Base-by-base conservation (phyloP, 2,888 invertebrate genomes). In the Meloe dianella region DNA sequence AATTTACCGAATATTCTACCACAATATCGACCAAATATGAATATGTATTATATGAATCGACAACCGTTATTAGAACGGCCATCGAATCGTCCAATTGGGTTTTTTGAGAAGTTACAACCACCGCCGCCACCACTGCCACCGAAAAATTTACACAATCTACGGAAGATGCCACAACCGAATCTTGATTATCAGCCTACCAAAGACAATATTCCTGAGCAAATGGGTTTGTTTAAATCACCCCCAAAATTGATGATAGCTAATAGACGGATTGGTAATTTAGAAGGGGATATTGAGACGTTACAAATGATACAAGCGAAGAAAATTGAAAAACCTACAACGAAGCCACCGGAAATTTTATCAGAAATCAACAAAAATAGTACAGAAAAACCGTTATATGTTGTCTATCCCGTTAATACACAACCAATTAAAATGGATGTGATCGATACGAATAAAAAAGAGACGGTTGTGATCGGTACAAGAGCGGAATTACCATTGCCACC, bases 21-120 rank as follows among this genome's bases (percentile, higher is more conserved):
- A 0, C 91, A 91, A 75, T 91, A 91, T 74, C 85, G 91, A 35
- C 91, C 91, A 0, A 91, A 90, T 74, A 88, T 89, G 1, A 88
- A 89, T 74, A 81, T 70, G 8, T 74, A 76, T 32, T 77, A 77
- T 60, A 70, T 82, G 47, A 76, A 80, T 60, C 70, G 84, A 29
- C 84, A 84, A 73, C 84, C 84, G 12, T 73, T 84, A 35, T 67
- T 84, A 56, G 84, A 84, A 51, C 73, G 84, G 60, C 84, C 84
- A n/a, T 82, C 82, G 3, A 84, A 84, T 68, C 76, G 83, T 66
- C 84, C 84, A 4, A 77, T 84, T 61, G 83, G 80, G 2, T 84
- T 82, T 65, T 84, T 81, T 67, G 84, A 84, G 72, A 84, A 84
- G 71, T 75, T 85, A 17, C 83, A 73, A 71, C 85, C 77, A 0